Base-by-base conservation (phyloP, 2,797 vertebrate species). In the Gouania willdenowi region DNA sequence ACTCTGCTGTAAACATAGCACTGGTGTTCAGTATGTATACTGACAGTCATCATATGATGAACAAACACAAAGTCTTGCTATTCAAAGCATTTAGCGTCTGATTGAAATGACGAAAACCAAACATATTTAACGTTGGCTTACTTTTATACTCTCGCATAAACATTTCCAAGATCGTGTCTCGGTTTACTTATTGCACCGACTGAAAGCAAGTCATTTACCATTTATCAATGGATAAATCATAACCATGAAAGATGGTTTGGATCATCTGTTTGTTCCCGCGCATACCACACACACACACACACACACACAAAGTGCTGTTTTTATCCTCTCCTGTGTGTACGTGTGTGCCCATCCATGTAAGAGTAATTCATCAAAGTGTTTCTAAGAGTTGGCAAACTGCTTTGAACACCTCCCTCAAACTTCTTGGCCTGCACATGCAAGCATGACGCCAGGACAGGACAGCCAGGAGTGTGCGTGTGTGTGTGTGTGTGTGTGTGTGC, bases 341-440 rank as follows among this genome's bases (percentile, higher is more conserved):
- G 46, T 59, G 23, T 31, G 31, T 29, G 5, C 40, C 17, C 56
- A 36, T 31, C 43, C 20, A 35, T 46, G 41, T 50, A 46, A 41
- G 51, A 41, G 30, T 42, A 47, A 30, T 41, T 75, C 33, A 34
- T 66, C 42, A 43, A 35, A 65, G 44, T 37, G 48, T 40, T 19
- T n/a, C 58, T 37, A 78, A 38, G 38, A 46, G 18, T 33, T 46
- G 58, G 50, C 40, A 6, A 33, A 35, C 58, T 65, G 41, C 76
- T 79, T 81, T n/a, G 55, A 80, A 83, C 77, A 83, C 16, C 17
- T 56, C 55, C 52, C 50, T 50, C 40, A 59, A 38, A 72, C 41
- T n/a, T n/a, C 27, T 51, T 8, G 2, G 11, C 3, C 33, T 41
- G 40, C 62, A 56, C 45, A 43, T 66, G 53, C 55, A 53, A 52